Percentiles rank a stretch among this genome's conserved stretches.
Conservation (phyloP, 1,140 invertebrate genomes). For the Whitmania pigra region DNA sequence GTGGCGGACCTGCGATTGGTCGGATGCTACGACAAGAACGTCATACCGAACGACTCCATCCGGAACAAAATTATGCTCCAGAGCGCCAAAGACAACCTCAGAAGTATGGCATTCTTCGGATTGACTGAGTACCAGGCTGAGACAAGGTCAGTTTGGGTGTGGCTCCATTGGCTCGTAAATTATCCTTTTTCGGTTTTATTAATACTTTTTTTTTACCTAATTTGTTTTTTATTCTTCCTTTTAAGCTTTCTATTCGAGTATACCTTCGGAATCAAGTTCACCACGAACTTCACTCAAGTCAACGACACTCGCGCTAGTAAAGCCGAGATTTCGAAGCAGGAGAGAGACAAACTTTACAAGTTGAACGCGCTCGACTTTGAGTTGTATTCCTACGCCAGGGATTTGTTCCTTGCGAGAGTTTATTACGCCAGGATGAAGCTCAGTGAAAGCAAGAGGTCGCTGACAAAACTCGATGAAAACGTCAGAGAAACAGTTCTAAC, state of each 20-base stretch:
- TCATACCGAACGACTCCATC: conserved; percentile 48
- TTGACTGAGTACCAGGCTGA: conserved; percentile 84
- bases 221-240: background rate
- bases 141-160: conserved; percentile 51
- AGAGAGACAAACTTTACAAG: conserved; percentile 27
- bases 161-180: too few species aligned
- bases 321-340: conserved; percentile 4
- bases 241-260: conserved; percentile 77
- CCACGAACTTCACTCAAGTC: conserved; percentile 31
- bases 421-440: background rate
- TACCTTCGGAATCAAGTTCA: conserved; percentile 72
- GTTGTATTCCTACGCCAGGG: conserved; percentile 82
- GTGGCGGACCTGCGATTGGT: conserved; percentile 72
- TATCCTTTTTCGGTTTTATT: too few species aligned
- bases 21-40: conserved; percentile 80
- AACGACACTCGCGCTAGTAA: conserved; percentile 36
- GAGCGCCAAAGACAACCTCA: conserved; percentile 85
- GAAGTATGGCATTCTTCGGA: conserved; percentile 89
- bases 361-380: conserved; percentile 75
- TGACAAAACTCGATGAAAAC: too few species aligned
- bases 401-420: conserved; percentile 72
- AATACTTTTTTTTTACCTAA: background rate
- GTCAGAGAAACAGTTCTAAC: background rate
- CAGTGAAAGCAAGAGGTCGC: background rate
- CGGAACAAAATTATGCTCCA: conserved; percentile 69